phyloP scores from a whole-genome alignment of 2,113 vertebrate species.

The Calcarius ornatus region DNA sequence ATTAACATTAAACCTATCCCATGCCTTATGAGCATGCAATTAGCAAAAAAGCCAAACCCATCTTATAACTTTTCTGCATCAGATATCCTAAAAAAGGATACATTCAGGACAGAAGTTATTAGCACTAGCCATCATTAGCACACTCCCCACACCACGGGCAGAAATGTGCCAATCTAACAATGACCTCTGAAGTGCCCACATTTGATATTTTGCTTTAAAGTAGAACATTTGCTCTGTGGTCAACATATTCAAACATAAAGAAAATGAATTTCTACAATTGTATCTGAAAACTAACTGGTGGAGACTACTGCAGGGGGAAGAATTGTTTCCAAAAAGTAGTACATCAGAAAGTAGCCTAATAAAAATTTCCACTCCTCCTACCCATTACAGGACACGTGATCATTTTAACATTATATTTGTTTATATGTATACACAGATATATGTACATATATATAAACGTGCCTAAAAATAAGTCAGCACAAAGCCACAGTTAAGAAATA shows the following conservation, averaged over 20 bases:
- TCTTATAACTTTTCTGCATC: background rate
- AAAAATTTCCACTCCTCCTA: background rate
- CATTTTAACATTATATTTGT: background rate
- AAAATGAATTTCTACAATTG: background rate
- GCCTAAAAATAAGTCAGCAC: background rate
- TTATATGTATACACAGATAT: no score
- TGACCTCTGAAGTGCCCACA: background rate
- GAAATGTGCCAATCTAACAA: background rate
- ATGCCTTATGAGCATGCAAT: background rate
- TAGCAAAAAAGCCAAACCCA: background rate
- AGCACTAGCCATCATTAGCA: background rate
- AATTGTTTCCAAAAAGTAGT: background rate
- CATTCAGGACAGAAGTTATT: background rate
- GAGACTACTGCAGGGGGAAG: background rate
- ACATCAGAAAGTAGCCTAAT: background rate
- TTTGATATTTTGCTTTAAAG: background rate
- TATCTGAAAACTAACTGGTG: background rate
- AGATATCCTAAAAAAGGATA: background rate
- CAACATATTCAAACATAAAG: background rate
- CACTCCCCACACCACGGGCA: accelerated
- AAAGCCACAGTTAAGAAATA: background rate
- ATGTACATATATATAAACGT: accelerated
- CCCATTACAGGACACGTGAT: background rate
- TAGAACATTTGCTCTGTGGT: background rate
- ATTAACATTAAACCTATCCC: background rate